Base-by-base conservation (phyloP, 2,888 invertebrate species). In the Standfussiana lucernea region DNA sequence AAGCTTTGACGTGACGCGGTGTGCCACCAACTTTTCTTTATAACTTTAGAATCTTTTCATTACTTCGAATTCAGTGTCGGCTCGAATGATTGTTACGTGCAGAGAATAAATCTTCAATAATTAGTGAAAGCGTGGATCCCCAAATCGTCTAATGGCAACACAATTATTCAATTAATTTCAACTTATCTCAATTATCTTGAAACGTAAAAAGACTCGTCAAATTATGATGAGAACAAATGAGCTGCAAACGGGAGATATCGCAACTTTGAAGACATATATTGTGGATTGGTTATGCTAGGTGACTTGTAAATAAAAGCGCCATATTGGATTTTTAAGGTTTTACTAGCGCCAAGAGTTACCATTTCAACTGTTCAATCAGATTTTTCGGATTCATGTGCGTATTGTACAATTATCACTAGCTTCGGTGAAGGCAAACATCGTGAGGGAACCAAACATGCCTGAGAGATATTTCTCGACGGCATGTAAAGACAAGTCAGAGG, bases 41-140 rank as follows among this genome's bases (percentile, higher is more conserved):
- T 75, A 87, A 82, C 69, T 85, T 89, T 83, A 86, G 85, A 91
- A 88, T 88, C 88, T 90, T 89, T 90, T 89, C 88, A 90, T 89
- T 89, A 89, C 77, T 79, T 79, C 74, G 79, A 81, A 90, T 89
- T 91, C 83, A 88, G 75, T 77, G 79, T 56, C 69, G 88, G 67
- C 82, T 77, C 74, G 85, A 86, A 86, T 90, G 89, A 90, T 90
- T 84, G 89, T 90, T 85, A 87, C 90, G 90, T 90, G 90, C 84
- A 76, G 59, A 67, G 90, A 91, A 89, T 91, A 79, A 79, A 79
- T 80, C 72, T 70, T 80, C 80, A 86, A 88, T 89, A 83, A 90
- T 90, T 88, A 88, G 82, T 72, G 79, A 72, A 79, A 87, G n/a
- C 56, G 74, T 74, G 72, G 65, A 80, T 67, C 72, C 77, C 71